A percentile compares a stretch with the other conserved stretches of the same genome.
Evolutionary conservation across 2,888 invertebrate genomes (phyloP).

Genomic region (Plusia festucae): DNA sequence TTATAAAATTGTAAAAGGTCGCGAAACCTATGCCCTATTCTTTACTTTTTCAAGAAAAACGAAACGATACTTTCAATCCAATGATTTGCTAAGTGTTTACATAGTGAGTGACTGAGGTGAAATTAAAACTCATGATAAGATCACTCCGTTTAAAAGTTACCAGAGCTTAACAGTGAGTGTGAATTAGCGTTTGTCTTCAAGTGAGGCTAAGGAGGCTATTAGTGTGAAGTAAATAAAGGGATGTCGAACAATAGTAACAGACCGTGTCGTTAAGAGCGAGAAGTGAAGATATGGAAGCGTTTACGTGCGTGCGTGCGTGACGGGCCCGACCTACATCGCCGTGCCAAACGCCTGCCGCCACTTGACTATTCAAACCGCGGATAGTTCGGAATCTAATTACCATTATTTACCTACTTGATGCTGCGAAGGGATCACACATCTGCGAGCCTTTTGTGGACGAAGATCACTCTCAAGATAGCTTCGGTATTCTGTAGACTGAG

Average conservation of each 20-base stretch:
- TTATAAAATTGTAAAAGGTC: too few species aligned
- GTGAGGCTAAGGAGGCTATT: slow-evolving; percentile 27
- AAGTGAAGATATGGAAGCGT: slow-evolving; percentile 60
- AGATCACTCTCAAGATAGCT: not conserved
- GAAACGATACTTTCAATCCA: too few species aligned
- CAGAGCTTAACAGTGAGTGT: not conserved
- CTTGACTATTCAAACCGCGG: slow-evolving; percentile 76
- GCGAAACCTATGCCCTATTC: too few species aligned
- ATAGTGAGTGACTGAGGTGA: too few species aligned
- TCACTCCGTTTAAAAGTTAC: not conserved
- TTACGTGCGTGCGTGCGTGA: slow-evolving; percentile 73
- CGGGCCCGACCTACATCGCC: slow-evolving; percentile 73
- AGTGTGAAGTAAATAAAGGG: slow-evolving; percentile 57
- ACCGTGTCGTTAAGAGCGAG: slow-evolving; percentile 60
- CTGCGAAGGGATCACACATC: slow-evolving; percentile 48
- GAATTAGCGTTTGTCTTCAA: not conserved
- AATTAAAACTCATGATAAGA: not conserved
- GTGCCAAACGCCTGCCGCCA: slow-evolving; percentile 61
- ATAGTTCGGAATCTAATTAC: slow-evolving; percentile 77
- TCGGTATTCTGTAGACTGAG: not conserved
- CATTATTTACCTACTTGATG: slow-evolving; percentile 77
- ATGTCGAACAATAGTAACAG: slow-evolving; percentile 68
- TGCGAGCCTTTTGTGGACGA: slow-evolving; percentile 19
- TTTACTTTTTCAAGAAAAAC: too few species aligned
- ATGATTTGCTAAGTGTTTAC: too few species aligned